A percentile compares a stretch with the other conserved stretches of the same genome.
Conservation (phyloP, 1,140 invertebrate species). For the Atta colombica region DNA sequence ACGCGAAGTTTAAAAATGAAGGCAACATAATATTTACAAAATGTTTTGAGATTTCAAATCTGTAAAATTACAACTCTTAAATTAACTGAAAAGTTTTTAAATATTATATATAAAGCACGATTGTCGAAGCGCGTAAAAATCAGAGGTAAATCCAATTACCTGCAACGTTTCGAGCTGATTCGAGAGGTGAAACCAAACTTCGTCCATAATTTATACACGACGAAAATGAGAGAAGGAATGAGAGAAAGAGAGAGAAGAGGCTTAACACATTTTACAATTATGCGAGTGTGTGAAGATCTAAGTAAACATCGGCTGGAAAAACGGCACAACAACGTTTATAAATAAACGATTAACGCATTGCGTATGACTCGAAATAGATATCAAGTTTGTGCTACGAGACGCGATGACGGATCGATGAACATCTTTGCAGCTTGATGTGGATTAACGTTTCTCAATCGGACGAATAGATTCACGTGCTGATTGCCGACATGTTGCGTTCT, state of each 20-base stretch:
- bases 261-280: slow-evolving; percentile 53
- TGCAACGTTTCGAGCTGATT: slow-evolving; percentile 82
- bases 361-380: slow-evolving; percentile 82
- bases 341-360: slow-evolving; percentile 85
- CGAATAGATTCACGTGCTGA: not conserved
- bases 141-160: slow-evolving; percentile 76
- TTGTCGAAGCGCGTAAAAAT: not conserved
- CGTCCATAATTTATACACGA: slow-evolving; percentile 81
- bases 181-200: slow-evolving; percentile 83
- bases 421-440: slow-evolving; percentile 2
- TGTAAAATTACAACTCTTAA: not conserved
- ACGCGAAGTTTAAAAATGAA: not conserved
- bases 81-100: not conserved
- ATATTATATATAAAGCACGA: slow-evolving; percentile 37
- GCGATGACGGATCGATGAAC: slow-evolving; percentile 1
- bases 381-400: slow-evolving; percentile 63
- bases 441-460: slow-evolving; percentile 21
- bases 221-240: not conserved
- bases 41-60: not conserved
- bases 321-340: slow-evolving; percentile 80
- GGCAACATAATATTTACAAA: not conserved
- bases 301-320: slow-evolving; percentile 70
- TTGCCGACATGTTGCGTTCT: slow-evolving; percentile 18
- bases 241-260: not conserved
- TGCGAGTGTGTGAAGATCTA: not conserved